Conservation (phyloP, 1,140 invertebrate species). For the Stenopsyche tienmushanensis region DNA sequence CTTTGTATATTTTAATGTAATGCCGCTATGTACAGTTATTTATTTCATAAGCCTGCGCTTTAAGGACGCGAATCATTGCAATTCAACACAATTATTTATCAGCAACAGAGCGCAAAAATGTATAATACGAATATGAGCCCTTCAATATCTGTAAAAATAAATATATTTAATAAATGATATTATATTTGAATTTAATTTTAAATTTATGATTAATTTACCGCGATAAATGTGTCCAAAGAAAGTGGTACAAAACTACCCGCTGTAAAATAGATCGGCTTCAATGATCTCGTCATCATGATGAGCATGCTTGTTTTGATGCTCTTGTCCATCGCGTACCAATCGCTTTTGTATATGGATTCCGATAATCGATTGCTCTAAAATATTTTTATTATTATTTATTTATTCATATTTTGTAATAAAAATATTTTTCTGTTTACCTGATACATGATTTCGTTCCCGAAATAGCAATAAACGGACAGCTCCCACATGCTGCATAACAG, state of each 20-base stretch:
- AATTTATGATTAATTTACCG: constrained; percentile 36
- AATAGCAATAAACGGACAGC: constrained; percentile 38
- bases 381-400: constrained; percentile 1
- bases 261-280: constrained; percentile 45
- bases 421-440: constrained; percentile 22
- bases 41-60: no score
- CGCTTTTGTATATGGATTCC: constrained; percentile 31
- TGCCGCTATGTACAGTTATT: no score
- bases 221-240: constrained; percentile 43
- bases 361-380: constrained; percentile 40
- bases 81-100: constrained; percentile 22
- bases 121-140: constrained; percentile 38
- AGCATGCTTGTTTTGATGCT: constrained; percentile 44
- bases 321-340: constrained; percentile 40
- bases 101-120: constrained; percentile 30
- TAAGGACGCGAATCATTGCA: no score
- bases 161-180: neutral
- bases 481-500: constrained; percentile 39
- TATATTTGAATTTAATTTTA: constrained; percentile 4
- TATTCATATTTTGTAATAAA: constrained; percentile 4
- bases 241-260: constrained; percentile 48
- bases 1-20: no score
- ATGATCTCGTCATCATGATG: constrained; percentile 46
- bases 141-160: constrained; percentile 36
- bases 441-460: constrained; percentile 37